Conservation (phyloP, 2,797 vertebrate genomes). For the Pangasius mekongensis region DNA sequence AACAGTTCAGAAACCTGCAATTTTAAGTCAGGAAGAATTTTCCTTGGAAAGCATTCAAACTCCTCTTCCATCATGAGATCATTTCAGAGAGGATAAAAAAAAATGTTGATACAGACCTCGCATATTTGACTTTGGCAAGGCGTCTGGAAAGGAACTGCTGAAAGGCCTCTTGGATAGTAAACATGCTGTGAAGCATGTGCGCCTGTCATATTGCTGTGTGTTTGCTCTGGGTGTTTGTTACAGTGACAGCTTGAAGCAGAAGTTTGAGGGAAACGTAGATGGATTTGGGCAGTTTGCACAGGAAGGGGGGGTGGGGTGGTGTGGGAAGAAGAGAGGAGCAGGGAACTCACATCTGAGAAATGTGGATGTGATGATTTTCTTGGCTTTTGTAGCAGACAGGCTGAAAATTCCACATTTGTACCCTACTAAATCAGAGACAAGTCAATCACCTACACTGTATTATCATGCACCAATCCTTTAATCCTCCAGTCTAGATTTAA, state of each 20-base stretch:
- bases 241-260: neutral
- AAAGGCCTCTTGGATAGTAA: neutral
- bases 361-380: slow-evolving; percentile 41
- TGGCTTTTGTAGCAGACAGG: slow-evolving; percentile 55
- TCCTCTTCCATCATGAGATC: neutral
- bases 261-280: neutral
- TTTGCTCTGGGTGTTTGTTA: slow-evolving; percentile 1
- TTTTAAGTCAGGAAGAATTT: neutral
- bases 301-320: neutral
- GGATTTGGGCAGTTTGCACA: neutral
- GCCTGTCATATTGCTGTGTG: neutral
- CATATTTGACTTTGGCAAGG: slow-evolving; percentile 7
- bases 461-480: slow-evolving; percentile 24
- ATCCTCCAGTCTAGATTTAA: slow-evolving; percentile 21
- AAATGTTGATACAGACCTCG: slow-evolving; percentile 8
- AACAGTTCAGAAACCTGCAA: neutral
- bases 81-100: slow-evolving; percentile 17
- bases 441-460: slow-evolving; percentile 13
- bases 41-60: slow-evolving; percentile 3
- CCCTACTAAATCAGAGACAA: slow-evolving; percentile 34
- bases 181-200: slow-evolving; percentile 9
- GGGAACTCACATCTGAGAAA: slow-evolving; percentile 22
- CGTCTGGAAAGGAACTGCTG: neutral
- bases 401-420: slow-evolving; percentile 60
- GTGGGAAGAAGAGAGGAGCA: neutral